Percentiles rank a stretch among this genome's conserved stretches.
Conservation (phyloP, 2,888 invertebrate genomes). For the Microctonus aethiopoides region DNA sequence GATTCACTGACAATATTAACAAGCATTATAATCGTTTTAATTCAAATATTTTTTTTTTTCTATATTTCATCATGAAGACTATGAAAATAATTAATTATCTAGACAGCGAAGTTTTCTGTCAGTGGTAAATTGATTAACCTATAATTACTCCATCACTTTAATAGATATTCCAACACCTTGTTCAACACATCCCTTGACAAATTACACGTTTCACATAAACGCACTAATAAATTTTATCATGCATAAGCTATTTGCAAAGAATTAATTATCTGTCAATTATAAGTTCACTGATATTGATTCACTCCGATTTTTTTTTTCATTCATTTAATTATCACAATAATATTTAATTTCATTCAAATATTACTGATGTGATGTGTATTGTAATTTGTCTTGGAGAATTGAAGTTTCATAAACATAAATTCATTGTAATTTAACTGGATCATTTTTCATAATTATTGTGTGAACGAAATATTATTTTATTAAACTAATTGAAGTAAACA, state of each 20-base stretch:
- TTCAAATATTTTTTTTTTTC: background rate
- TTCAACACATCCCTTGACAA: background rate
- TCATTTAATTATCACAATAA: background rate
- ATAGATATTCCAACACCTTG: background rate
- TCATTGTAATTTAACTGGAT: background rate
- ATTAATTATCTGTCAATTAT: slow-evolving; percentile 1
- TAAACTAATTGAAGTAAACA: background rate
- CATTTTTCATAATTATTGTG: background rate
- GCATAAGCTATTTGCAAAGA: background rate
- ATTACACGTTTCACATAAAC: background rate
- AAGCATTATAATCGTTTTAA: background rate
- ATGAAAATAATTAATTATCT: background rate
- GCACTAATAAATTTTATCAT: slow-evolving; percentile 7
- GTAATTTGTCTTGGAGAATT: background rate
- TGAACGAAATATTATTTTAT: background rate
- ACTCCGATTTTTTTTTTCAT: background rate
- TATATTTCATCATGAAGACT: no score
- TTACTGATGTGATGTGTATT: background rate
- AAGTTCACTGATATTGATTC: background rate
- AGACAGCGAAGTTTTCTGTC: background rate
- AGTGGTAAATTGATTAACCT: background rate
- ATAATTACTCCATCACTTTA: background rate
- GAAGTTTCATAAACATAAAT: background rate
- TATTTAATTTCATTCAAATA: background rate
- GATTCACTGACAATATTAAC: no score